Evolutionary conservation across 2,113 vertebrate genomes (phyloP).

Genomic region (Pongo abelii): DNA sequence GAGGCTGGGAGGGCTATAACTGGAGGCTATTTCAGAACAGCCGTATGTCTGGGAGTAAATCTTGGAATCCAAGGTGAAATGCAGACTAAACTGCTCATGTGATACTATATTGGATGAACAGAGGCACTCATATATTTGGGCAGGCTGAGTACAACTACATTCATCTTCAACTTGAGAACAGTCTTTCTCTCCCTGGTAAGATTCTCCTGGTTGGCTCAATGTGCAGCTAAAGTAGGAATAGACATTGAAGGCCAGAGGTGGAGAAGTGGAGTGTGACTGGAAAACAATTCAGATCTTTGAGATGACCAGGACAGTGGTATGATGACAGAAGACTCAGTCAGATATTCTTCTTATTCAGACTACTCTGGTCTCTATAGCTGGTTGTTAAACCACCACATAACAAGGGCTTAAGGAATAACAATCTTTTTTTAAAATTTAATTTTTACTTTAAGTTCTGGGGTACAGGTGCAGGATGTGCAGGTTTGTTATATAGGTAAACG

Average conservation of each 20-base stretch:
- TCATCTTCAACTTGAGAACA: not conserved
- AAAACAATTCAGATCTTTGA: not conserved
- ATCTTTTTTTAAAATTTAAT: not conserved
- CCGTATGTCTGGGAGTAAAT: not conserved
- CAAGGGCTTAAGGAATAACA: not conserved
- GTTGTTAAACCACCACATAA: not conserved
- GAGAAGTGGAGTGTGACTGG: not conserved
- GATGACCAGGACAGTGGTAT: not conserved
- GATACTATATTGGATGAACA: not conserved
- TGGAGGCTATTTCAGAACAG: slow-evolving; percentile 17
- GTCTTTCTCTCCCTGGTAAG: not conserved
- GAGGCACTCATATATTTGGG: not conserved
- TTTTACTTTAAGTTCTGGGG: not conserved
- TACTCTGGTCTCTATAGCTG: not conserved
- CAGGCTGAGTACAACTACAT: not conserved
- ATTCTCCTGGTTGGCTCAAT: not conserved
- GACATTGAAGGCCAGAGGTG: not conserved
- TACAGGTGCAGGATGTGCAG: no score
- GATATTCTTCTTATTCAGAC: not conserved
- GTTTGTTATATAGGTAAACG: no score
- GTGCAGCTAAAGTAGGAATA: not conserved
- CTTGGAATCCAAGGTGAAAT: slow-evolving; percentile 16
- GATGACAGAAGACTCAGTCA: not conserved
- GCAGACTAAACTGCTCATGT: not conserved
- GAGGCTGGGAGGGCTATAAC: not conserved